Base-by-base conservation (phyloP, 1,140 invertebrate species). In the Bombus vancouverensis region DNA sequence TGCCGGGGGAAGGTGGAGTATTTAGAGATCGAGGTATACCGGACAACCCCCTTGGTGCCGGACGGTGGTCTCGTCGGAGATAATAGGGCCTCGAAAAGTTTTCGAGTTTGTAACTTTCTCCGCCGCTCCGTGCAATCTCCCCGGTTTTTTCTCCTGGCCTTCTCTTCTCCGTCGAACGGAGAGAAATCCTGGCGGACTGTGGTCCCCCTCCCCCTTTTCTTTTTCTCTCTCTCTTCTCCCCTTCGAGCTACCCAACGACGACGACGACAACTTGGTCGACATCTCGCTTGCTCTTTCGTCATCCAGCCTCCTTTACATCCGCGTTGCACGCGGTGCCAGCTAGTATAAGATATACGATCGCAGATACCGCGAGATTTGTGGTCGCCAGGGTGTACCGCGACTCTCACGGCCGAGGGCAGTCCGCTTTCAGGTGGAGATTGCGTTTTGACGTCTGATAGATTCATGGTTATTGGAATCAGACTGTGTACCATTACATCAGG, bases 401-500 rank as follows among this genome's bases (percentile, higher is more conserved):
- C 62, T 22, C n/a, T 44, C 44, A 80, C 76, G 70, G 75, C 57
- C 89, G 84, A 81, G 85, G 86, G 90, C 91, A 86, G 77, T 62
- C 76, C 70, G 90, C 88, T 93, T 94, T 93, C 93, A 94, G 91
- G 92, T 93, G 88, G 92, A 94, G 94, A 95, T 95, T 95, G 94
- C 92, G 89, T 94, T 95, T 94, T 95, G 95, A 95, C 95, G 88
- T 94, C 86, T 95, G 95, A 95, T 95, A 94, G 94, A 95, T 95
- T 95, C 94, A 95, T 95, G 94, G 95, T 95, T 95, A 95, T 95
- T 95, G 94, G 95, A 95, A 95, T 94, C 93, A 94, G 93, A 94
- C 92, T 91, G 92, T n/a, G 91, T 92, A 91, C 94, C 92, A 92
- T 93, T 93, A 91, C 89, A 92, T 89, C 87, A 87, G 74, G 77